Conservation (phyloP, 2,888 invertebrate species). For the Bembecia ichneumoniformis region DNA sequence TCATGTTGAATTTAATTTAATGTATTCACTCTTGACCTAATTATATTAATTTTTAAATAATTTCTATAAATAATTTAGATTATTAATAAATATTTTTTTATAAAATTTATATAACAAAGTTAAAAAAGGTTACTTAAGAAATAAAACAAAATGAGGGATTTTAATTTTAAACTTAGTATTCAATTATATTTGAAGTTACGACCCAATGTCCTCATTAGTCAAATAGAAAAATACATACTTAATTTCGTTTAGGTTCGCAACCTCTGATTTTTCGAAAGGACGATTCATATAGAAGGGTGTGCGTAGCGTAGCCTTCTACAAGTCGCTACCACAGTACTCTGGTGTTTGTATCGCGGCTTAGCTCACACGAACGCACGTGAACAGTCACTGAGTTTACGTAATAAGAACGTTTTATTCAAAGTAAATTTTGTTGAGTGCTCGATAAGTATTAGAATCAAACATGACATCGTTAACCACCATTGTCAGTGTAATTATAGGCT, state of each 20-base stretch:
- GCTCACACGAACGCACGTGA: neutral
- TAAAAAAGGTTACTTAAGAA: too few species aligned
- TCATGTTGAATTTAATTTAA: too few species aligned
- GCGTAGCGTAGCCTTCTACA: neutral
- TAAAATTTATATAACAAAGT: too few species aligned
- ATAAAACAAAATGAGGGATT: too few species aligned
- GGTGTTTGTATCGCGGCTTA: neutral
- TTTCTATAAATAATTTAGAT: too few species aligned
- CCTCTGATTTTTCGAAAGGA: neutral
- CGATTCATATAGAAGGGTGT: neutral
- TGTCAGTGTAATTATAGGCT: slow-evolving; percentile 4
- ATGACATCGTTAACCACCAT: neutral
- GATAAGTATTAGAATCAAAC: too few species aligned
- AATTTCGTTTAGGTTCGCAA: neutral
- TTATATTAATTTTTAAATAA: too few species aligned
- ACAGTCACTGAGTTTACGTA: neutral
- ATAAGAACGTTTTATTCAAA: neutral
- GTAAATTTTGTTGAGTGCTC: neutral
- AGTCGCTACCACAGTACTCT: neutral
- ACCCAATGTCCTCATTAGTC: neutral
- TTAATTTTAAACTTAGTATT: neutral
- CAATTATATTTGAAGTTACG: neutral
- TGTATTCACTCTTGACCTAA: too few species aligned
- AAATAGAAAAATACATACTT: neutral
- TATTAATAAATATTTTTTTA: too few species aligned